phyloP scores from a whole-genome alignment of 2,888 invertebrate genomes.

The Stenolophus ochropezus region DNA sequence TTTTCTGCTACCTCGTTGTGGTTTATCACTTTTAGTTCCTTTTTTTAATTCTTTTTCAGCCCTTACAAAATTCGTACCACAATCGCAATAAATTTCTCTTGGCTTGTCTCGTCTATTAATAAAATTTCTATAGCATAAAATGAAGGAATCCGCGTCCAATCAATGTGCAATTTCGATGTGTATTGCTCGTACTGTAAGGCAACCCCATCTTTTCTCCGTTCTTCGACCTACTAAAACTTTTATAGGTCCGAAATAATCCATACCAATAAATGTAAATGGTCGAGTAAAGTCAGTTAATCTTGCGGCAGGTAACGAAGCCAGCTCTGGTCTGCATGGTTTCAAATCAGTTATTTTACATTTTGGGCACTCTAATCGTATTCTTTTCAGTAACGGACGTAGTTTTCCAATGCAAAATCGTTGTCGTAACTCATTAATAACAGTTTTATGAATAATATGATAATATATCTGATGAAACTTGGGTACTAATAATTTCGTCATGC shows the following conservation, averaged over 20 bases:
- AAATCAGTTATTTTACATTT: neutral
- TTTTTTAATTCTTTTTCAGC: neutral
- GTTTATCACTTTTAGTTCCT: neutral
- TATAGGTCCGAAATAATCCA: too few relatives aligned
- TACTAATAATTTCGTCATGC: neutral
- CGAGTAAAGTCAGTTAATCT: too few relatives aligned
- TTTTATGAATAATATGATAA: neutral
- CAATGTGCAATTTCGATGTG: neutral
- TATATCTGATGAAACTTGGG: neutral
- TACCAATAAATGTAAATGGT: too few relatives aligned
- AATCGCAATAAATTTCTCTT: neutral
- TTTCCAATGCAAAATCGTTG: neutral
- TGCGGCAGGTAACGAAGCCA: neutral
- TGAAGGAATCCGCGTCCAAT: neutral
- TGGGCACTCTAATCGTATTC: too few relatives aligned
- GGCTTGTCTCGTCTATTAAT: neutral
- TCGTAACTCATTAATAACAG: neutral
- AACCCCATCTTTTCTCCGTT: too few relatives aligned
- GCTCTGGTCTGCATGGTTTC: neutral
- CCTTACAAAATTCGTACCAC: neutral
- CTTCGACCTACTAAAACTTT: too few relatives aligned
- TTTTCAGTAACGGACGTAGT: too few relatives aligned
- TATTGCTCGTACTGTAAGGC: too few relatives aligned
- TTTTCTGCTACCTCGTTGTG: neutral
- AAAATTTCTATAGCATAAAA: neutral